Conservation (phyloP, 1,140 invertebrate genomes). For the Drosophila asahinai region DNA sequence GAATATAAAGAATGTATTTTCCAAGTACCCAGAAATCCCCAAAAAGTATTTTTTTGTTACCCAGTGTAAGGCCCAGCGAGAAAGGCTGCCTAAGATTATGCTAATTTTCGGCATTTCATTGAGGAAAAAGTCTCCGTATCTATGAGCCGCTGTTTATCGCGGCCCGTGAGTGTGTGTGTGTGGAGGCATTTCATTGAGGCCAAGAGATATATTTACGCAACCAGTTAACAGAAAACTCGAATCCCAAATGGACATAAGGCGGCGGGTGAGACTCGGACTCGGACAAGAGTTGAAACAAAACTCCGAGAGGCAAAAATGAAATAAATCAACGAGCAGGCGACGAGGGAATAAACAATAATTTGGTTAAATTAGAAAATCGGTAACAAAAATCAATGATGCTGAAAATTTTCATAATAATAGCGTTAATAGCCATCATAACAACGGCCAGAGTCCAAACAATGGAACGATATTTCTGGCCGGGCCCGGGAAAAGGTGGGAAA, state of each 20-base stretch:
- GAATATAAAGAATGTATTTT: neutral
- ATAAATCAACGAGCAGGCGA: slow-evolving; percentile 53
- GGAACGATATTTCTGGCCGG: slow-evolving; percentile 31
- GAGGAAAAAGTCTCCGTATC: slow-evolving; percentile 65
- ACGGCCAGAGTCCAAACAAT: slow-evolving; percentile 59
- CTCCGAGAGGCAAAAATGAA: slow-evolving; percentile 37
- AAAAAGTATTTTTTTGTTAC: neutral
- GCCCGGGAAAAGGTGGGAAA: slow-evolving; percentile 46
- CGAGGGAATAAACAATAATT: slow-evolving; percentile 71
- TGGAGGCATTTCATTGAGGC: slow-evolving; percentile 72
- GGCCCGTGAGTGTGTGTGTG: slow-evolving; percentile 17
- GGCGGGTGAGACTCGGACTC: slow-evolving; percentile 6
- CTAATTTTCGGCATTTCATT: slow-evolving; percentile 77
- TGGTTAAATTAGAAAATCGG: slow-evolving; percentile 81
- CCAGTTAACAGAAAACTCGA: slow-evolving; percentile 69
- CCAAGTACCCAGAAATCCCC: neutral
- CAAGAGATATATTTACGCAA: slow-evolving; percentile 73
- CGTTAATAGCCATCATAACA: slow-evolving; percentile 77
- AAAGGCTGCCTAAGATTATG: slow-evolving; percentile 63
- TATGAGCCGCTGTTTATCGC: slow-evolving; percentile 25
- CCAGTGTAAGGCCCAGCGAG: slow-evolving; percentile 39
- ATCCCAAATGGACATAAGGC: slow-evolving; percentile 16
- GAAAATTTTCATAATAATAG: slow-evolving; percentile 84
- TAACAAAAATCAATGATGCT: slow-evolving; percentile 84
- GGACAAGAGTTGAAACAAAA: slow-evolving; percentile 48